Percentiles rank a stretch among this genome's conserved stretches.
phyloP scores from a whole-genome alignment of 2,113 vertebrate genomes.

The Centrocercus urophasianus region DNA sequence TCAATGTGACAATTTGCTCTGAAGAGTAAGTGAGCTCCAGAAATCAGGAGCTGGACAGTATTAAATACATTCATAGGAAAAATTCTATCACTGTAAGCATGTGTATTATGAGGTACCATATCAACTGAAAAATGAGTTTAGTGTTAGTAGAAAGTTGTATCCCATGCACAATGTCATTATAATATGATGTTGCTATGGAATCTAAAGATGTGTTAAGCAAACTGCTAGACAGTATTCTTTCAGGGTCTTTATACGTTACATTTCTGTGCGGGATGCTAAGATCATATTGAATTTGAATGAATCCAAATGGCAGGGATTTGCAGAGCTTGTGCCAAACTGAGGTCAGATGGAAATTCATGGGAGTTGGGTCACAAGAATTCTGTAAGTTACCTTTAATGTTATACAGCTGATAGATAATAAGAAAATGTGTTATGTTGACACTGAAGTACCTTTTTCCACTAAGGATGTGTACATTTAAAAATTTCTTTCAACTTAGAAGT shows the following conservation, averaged over 20 bases:
- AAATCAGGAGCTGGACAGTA: constrained; percentile 19
- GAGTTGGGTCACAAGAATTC: too few relatives aligned
- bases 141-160: constrained; percentile 34
- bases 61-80: constrained; percentile 64
- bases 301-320: not conserved
- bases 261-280: not conserved
- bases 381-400: too few relatives aligned
- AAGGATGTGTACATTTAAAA: not conserved
- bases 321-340: not conserved
- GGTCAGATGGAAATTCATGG: not conserved
- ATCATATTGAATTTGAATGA: not conserved
- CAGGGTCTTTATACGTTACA: not conserved
- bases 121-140: constrained; percentile 60
- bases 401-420: not conserved
- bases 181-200: constrained; percentile 37
- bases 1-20: not conserved
- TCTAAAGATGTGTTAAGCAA: constrained; percentile 3
- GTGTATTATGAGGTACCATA: constrained; percentile 60
- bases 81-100: constrained; percentile 33
- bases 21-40: not conserved
- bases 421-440: not conserved
- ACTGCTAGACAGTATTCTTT: not conserved
- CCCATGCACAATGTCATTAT: not conserved
- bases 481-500: not conserved
- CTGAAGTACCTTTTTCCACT: not conserved